Conservation (phyloP, 2,113 vertebrate species). For the Melanostigma gelatinosum region DNA sequence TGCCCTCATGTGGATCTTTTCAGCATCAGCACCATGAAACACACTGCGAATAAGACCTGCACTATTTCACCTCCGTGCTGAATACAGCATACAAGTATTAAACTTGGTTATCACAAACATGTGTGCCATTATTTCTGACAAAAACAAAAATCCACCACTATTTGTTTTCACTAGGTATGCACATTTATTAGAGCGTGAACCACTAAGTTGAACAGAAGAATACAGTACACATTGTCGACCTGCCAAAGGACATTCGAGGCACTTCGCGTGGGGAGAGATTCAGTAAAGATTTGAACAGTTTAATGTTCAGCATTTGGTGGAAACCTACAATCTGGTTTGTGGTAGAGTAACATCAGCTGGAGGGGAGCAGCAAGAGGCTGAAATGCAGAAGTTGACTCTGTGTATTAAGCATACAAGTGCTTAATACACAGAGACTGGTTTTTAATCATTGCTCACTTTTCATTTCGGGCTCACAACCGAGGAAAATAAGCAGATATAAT, state of each 20-base stretch:
- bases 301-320: conserved; percentile 6
- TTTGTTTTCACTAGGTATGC: conserved; percentile 62
- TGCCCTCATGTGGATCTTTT: conserved; percentile 48
- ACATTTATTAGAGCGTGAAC: conserved; percentile 78
- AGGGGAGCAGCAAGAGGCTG: background rate
- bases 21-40: background rate
- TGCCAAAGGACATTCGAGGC: conserved; percentile 76
- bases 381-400: no score
- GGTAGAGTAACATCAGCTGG: background rate
- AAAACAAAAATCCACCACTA: background rate
- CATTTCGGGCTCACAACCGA: background rate
- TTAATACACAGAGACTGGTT: background rate
- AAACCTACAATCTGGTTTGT: background rate
- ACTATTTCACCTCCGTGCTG: background rate
- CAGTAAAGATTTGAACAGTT: conserved; percentile 23
- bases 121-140: background rate
- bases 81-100: background rate
- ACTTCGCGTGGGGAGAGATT: conserved; percentile 77
- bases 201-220: conserved; percentile 60
- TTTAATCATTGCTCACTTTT: background rate
- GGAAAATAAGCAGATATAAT: background rate
- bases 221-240: conserved; percentile 77
- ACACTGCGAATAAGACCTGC: background rate
- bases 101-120: background rate
- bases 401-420: background rate